phyloP scores from a whole-genome alignment of 2,888 invertebrate species.

The Drepanosiphum platanoidis region DNA sequence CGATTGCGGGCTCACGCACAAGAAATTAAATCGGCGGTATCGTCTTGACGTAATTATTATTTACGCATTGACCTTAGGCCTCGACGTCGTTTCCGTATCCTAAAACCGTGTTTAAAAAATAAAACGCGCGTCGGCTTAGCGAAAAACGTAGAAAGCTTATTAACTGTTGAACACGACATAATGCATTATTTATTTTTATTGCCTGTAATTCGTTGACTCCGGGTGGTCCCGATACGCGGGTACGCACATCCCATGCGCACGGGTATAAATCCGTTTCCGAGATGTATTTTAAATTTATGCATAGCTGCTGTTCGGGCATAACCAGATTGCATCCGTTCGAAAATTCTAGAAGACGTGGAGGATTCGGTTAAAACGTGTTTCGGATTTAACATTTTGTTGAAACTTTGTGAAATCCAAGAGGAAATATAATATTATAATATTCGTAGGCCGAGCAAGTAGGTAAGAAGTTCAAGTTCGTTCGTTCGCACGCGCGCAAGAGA shows the following conservation, averaged over 20 bases:
- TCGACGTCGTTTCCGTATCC: slow-evolving; percentile 18
- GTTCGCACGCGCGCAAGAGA: background rate
- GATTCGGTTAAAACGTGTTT: slow-evolving; percentile 37
- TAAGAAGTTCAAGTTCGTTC: background rate
- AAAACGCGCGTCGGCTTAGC: slow-evolving; percentile 14
- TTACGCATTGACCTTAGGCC: slow-evolving; percentile 45
- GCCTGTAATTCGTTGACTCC: slow-evolving; percentile 14
- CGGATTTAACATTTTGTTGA: background rate
- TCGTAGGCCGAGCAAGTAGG: background rate
- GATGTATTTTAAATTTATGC: slow-evolving; percentile 45
- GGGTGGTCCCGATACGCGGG: slow-evolving; percentile 19
- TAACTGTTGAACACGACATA: background rate
- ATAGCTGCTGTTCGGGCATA: slow-evolving; percentile 6
- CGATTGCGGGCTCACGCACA: background rate
- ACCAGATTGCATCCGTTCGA: slow-evolving; percentile 36
- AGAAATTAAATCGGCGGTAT: background rate
- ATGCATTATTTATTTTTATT: slow-evolving; percentile 47
- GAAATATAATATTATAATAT: no score
- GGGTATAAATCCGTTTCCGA: slow-evolving; percentile 25
- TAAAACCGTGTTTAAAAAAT: slow-evolving; percentile 24
- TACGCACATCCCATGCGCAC: background rate
- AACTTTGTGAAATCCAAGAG: background rate
- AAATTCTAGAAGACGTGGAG: background rate
- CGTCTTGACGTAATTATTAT: slow-evolving; percentile 30
- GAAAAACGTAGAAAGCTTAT: slow-evolving; percentile 20